A percentile compares a stretch with the other conserved stretches of the same genome.
phyloP scores from a whole-genome alignment of 1,140 invertebrate species.

The Proctacanthus coquilletti region DNA sequence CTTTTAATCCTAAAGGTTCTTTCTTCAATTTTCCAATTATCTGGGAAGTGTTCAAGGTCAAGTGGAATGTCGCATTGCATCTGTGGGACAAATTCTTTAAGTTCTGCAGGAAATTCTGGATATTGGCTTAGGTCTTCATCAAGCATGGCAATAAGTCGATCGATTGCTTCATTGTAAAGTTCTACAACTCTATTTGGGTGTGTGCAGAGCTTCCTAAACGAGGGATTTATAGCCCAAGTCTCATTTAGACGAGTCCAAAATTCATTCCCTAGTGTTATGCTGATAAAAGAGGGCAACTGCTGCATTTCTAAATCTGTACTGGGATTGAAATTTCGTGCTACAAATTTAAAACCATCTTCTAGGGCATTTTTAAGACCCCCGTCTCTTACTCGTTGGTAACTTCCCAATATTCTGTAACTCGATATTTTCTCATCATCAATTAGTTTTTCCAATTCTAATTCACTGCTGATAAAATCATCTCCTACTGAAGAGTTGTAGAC shows the following conservation, averaged over 20 bases:
- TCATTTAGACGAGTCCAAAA: conserved; percentile 44
- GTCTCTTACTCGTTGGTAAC: background rate
- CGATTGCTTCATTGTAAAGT: conserved; percentile 47
- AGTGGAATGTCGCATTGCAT: conserved; percentile 27
- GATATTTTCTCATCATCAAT: conserved; percentile 27
- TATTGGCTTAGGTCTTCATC: conserved; percentile 34
- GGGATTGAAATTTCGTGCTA: conserved; percentile 7
- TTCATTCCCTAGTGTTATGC: conserved; percentile 32
- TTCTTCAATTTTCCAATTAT: conserved; percentile 30
- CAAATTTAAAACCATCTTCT: conserved; percentile 11
- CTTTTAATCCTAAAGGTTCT: conserved; percentile 5
- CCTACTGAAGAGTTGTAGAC: conserved; percentile 12
- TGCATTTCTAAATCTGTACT: conserved; percentile 8
- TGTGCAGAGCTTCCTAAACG: conserved; percentile 31
- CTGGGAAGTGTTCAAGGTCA: conserved; percentile 37
- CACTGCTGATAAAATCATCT: conserved; percentile 9
- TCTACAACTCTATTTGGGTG: conserved; percentile 41
- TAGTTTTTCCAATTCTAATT: conserved; percentile 14
- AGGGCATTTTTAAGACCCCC: conserved; percentile 10
- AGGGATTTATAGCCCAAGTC: conserved; percentile 32
- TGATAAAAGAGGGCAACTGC: conserved; percentile 13
- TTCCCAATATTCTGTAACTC: conserved; percentile 8
- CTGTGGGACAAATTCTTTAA: conserved; percentile 31
- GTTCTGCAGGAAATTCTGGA: conserved; percentile 35
- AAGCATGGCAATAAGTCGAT: conserved; percentile 41